A percentile compares a stretch with the other conserved stretches of the same genome.
These are phyloP conservation scores for Ctena decussata DNA, from an alignment of 2,888 invertebrate species.

Conservation along the genomic window DNA sequence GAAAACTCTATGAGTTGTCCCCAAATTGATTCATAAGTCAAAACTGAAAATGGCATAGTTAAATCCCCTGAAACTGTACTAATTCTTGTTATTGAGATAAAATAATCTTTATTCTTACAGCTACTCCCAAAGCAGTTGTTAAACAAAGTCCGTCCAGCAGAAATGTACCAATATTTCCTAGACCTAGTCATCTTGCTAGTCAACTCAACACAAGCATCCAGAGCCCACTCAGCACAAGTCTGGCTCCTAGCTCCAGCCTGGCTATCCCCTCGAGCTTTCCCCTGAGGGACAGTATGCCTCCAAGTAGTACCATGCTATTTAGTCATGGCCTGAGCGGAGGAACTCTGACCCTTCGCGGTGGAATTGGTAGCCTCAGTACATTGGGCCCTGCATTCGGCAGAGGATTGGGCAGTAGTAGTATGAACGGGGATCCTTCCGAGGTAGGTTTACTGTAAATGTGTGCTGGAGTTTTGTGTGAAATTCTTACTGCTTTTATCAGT, in stretches of 20 bases:
- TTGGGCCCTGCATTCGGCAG: background rate
- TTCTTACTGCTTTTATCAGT: no score
- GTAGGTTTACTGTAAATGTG: background rate
- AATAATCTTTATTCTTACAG: no score
- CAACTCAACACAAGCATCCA: background rate
- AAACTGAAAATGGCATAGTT: no score
- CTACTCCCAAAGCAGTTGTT: no score
- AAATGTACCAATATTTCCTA: background rate
- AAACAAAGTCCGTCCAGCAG: background rate
- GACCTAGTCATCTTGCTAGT: background rate
- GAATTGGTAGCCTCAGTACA: background rate
- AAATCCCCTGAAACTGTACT: no score
- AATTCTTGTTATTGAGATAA: no score
- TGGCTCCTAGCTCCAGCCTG: background rate
- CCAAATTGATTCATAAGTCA: no score
- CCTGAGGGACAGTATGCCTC: conserved; percentile 60
- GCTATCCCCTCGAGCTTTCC: background rate
- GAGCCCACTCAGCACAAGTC: background rate
- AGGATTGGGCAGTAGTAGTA: no score
- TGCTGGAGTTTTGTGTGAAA: no score
- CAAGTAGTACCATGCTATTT: conserved; percentile 62
- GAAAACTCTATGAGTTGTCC: no score
- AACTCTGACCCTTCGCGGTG: conserved; percentile 36
- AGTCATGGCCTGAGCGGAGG: conserved; percentile 49
- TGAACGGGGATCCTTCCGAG: background rate